Evolutionary conservation across 2,888 invertebrate species (phyloP), one percentile per base, ranked within the genome.

Genomic region (Euproctis similis): DNA sequence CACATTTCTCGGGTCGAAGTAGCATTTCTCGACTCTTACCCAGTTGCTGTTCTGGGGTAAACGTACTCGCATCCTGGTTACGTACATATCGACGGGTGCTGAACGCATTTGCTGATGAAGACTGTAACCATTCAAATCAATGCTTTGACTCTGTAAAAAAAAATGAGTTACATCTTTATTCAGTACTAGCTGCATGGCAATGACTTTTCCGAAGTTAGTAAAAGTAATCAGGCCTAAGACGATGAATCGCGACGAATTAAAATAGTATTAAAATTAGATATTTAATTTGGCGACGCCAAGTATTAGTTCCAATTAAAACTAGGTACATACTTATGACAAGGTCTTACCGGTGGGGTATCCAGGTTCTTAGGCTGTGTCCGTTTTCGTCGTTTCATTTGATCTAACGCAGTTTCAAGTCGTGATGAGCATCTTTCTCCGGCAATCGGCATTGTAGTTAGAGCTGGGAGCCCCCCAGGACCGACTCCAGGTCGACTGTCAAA

Each of bases 21-120:
- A 86, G 59, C 93, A 94, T 58, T 88, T 89, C 42, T 93, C 92
- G 0, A 93, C 90, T 39, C 88, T 85, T 8, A 91, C 91, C 90
- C 91, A 91, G 58, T 85, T 78, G 56, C 82, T 80, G 37, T 89
- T 87, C 28, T 88, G 86, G 1, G 92, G 91, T 9, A 92, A 76
- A 3, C 90, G 85, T 1, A 92, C 91, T 20, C 87, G 71, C 89
- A 90, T 89, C 42, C 89, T 85, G 0, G 89, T 90, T 24, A 90
- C 89, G 55, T 89, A 89, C 89, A 90, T 90, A 48, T 90, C 89
- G 26, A 88, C 85, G 1, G 90, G 89, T 4, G 87, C 88, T 26
- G 86, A 78, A 20, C 89, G 72, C 59, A 90, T 73, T 42, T 87
- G 86, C 50, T 90, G 88, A 49, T 88, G 87, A 24, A 90, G 59